Evolutionary conservation across 2,797 vertebrate genomes (phyloP), one percentile per base, ranked within the genome.

Genomic region (Eurystomus glaucurus): DNA sequence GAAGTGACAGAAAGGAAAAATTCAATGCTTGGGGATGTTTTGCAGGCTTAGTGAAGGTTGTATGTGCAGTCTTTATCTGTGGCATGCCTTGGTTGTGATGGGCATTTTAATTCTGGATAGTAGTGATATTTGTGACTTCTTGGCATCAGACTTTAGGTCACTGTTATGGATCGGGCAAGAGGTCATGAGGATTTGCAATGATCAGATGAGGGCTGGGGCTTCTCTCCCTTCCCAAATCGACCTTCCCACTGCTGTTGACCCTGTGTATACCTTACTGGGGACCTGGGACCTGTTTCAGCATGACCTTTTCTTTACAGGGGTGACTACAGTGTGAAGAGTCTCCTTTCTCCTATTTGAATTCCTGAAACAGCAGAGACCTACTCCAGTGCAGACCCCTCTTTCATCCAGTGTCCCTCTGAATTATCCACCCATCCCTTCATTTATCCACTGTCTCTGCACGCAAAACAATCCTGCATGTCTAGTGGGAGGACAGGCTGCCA

Each of bases 361-460:
- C 31, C 48, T 65, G 70, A 75, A 70, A 57, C 0, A 66, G 39
- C 11, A 15, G 10, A 39, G 28, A 72, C 14, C 26, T 60, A 8
- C 8, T 46, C 6, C 14, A 29, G 25, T 48, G 58, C 43, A 39
- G 29, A 29, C 6, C 14, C 14, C 11, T 45, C 21, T 65, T 43
- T 43, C 8, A 18, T 37, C 31, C 19, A 11, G 26, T 39, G 0
- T n/a, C 9, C 14, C 16, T 21, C 14, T 55, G 15, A 74, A 45
- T 22, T 82, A 11, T 48, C 26, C 41, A 18, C 26, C 41, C 52
- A 3, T 31, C 14, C 31, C 20, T 11, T 58, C 18, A 74, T 39
- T 29, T 82, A 13, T 37, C 16, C 52, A n/a, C 25, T 55, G 6
- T 22, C 19, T 81, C 39, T 1, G 0, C 5, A 14, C 1, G 0